Conservation (phyloP, 2,888 invertebrate species). For the Girardia tigrina region DNA sequence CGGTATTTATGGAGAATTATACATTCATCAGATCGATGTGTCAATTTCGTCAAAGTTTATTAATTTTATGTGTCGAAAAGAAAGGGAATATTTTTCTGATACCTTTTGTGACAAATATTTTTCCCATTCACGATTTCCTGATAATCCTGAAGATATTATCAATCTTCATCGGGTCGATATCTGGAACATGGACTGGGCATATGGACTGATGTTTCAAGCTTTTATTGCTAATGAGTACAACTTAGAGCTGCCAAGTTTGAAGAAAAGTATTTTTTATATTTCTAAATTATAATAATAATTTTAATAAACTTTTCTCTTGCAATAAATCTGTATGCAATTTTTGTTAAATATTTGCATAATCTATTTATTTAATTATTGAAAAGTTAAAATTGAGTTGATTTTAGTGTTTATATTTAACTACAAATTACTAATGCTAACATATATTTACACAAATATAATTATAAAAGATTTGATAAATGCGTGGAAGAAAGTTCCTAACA, state of each 20-base stretch:
- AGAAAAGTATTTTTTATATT: too few relatives aligned
- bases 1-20: background rate
- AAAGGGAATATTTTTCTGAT: background rate
- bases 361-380: too few relatives aligned
- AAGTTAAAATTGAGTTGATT: too few relatives aligned
- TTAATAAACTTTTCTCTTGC: too few relatives aligned
- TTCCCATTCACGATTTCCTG: background rate
- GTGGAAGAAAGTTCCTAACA: too few relatives aligned
- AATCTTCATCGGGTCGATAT: background rate
- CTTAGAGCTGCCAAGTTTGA: background rate
- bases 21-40: background rate
- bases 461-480: too few relatives aligned
- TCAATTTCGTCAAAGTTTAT: background rate
- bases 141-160: background rate
- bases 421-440: too few relatives aligned
- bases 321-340: too few relatives aligned
- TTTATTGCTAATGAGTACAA: background rate
- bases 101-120: slow-evolving; percentile 17
- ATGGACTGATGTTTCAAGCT: background rate
- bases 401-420: too few relatives aligned
- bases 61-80: background rate
- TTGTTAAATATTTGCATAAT: too few relatives aligned
- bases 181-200: slow-evolving; percentile 10
- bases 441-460: too few relatives aligned
- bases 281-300: too few relatives aligned